Evolutionary conservation across 2,113 vertebrate genomes (phyloP).

Genomic region (Paratilapia polleni): DNA sequence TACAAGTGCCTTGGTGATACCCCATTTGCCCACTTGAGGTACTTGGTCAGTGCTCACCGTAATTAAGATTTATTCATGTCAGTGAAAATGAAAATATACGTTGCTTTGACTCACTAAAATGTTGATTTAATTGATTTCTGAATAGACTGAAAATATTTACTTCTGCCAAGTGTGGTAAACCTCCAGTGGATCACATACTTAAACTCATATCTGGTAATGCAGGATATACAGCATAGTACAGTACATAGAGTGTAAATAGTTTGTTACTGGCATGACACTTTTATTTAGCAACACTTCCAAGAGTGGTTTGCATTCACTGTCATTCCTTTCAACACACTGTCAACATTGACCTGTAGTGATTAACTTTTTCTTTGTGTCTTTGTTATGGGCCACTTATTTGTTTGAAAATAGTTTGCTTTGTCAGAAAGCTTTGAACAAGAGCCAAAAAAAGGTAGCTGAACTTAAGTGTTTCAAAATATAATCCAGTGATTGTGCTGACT

Average conservation of each 20-base stretch:
- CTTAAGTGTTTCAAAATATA: background rate
- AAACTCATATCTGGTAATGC: background rate
- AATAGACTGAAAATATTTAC: background rate
- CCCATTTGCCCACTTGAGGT: too few relatives aligned
- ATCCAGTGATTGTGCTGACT: background rate
- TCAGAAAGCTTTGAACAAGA: background rate
- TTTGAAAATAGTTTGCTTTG: background rate
- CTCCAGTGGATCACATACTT: background rate
- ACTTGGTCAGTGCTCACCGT: background rate
- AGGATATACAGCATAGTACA: background rate
- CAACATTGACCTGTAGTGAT: constrained; percentile 38
- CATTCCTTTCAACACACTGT: constrained; percentile 26
- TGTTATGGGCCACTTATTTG: constrained; percentile 1
- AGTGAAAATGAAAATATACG: background rate
- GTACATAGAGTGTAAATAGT: background rate
- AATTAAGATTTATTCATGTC: background rate
- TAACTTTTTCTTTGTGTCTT: constrained; percentile 31
- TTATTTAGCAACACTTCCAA: background rate
- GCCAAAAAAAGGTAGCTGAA: background rate
- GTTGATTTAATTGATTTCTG: too few relatives aligned
- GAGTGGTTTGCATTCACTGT: constrained; percentile 38
- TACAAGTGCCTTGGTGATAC: background rate
- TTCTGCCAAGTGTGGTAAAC: background rate
- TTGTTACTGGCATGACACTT: constrained; percentile 2
- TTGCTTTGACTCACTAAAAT: background rate